Evolutionary conservation across 2,113 vertebrate genomes (phyloP), one percentile per base, ranked within the genome.

Genomic region (Herpetotheres cachinnans): DNA sequence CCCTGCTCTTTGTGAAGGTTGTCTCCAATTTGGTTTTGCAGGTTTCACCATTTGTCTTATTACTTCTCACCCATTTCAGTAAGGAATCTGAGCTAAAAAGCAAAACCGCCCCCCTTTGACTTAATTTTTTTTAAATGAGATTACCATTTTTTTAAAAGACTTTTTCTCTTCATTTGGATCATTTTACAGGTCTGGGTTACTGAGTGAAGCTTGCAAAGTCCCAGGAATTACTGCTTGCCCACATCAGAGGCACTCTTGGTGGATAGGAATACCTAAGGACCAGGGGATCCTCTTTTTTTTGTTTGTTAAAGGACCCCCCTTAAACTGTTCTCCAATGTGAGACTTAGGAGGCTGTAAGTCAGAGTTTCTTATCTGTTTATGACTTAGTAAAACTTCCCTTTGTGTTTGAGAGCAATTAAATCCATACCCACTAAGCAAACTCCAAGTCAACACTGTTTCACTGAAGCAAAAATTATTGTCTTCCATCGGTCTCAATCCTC

Each of bases 1-100:
- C 84, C 85, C 87, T 61, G 36, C 58, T 93, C 58, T 85, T 76
- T 82, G 24, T 82, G 82, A 70, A 90, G 32, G 40, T 46, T 93
- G 65, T 69, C 81, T 97, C 61, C 12, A 3, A 59, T 56, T 88
- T 52, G 44, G n/a, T 49, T 96, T 76, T 76, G 9, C 58, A 82
- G 44, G 34, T 94, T 96, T 95, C 95, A 96, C 91, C 54, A 90
- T 96, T 94, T 95, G 65, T 84, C 80, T 96, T 73, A 71, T 89
- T 89, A 65, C 44, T 89, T 93, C 61, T 82, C 81, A 82, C 36
- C 27, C 54, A 95, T 44, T 82, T 95, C 21, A 61, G n/a, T 36
- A 79, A 89, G 34, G n/a, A 84, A 89, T 42, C 8, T 24, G 69
- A 79, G 21, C 67, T 71, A n/a, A 86, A 86, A 92, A 73, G 20